Base-by-base conservation (phyloP, 2,113 vertebrate genomes). In the Phocoena phocoena region DNA sequence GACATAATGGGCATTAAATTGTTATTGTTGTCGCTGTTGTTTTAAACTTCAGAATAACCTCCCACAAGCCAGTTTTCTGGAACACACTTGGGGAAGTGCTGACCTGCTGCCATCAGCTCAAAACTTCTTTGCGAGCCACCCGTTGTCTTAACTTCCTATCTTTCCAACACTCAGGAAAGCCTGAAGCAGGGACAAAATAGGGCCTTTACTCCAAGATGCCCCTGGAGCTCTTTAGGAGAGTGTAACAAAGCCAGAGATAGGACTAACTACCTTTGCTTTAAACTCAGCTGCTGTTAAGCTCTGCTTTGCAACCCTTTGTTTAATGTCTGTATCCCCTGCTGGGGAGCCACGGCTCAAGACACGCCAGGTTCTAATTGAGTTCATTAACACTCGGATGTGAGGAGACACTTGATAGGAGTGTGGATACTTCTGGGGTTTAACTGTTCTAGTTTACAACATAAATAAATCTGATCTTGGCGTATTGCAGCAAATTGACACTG, bases 131-230 rank as follows among this genome's bases (percentile, higher is more conserved):
- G 2, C 23, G 65, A 58, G 21, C 9, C 23, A 3, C 25, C 25
- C 28, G 2, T 18, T 36, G 21, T 28, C 50, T 38, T 12, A 36
- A 13, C 14, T 33, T 53, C 31, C 33, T 33, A 13, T 8, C 26
- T 33, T 76, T 36, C 50, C 20, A 3, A 3, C 4, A 25, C 31
- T 82, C 20, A 8, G 20, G 26, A 63, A 33, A 31, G 28, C 36
- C 14, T 11, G 2, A 25, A 85, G 50, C 13, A 21, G 33, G 83
- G 18, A 3, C 50, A 4, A 36, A 13, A 17, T 5, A 41, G 12
- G 13, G 18, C 0, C 1, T 2, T 1, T n/a, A 15, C 3, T 11
- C 26, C 6, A 5, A 12, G 33, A 2, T 5, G 3, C 1, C 1
- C 26, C 26, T 15, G 44, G 36, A 11, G 81, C 2, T 18, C 47